Conservation (phyloP, 2,113 vertebrate genomes). For the Rhineura floridana region DNA sequence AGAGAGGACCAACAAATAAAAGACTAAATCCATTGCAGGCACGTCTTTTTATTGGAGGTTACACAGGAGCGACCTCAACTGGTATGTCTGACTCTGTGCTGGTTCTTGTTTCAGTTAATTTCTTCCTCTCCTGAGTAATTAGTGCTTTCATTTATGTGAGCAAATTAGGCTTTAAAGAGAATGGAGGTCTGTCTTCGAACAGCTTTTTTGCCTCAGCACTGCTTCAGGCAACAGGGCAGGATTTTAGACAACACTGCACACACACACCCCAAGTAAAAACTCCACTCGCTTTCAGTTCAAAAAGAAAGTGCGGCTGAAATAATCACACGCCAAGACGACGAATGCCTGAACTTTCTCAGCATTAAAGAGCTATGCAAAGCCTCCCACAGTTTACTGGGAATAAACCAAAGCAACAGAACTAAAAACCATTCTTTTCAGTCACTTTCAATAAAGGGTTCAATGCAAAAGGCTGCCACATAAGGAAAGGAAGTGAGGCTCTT, state of each 20-base stretch:
- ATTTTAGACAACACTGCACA: neutral
- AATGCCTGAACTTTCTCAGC: neutral
- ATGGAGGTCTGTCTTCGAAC: neutral
- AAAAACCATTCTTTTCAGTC: constrained; percentile 37
- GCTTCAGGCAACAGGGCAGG: neutral
- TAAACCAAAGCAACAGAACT: constrained; percentile 39
- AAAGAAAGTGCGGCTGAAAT: neutral
- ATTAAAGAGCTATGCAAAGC: constrained; percentile 25
- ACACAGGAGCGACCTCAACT: neutral
- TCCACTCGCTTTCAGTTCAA: neutral
- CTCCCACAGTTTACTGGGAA: neutral
- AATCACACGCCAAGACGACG: neutral
- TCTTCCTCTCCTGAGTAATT: neutral
- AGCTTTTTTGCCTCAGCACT: neutral
- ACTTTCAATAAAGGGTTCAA: constrained; percentile 39
- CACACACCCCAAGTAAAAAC: neutral
- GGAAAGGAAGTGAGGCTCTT: constrained; percentile 27
- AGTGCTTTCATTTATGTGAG: neutral
- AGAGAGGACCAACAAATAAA: constrained; percentile 1
- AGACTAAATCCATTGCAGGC: constrained; percentile 32
- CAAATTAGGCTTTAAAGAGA: neutral
- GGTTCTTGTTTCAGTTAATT: neutral
- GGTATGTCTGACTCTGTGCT: neutral
- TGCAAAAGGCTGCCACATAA: neutral
- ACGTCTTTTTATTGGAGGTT: neutral